phyloP scores from a whole-genome alignment of 1,140 invertebrate species.

The Calosoma granatense region DNA sequence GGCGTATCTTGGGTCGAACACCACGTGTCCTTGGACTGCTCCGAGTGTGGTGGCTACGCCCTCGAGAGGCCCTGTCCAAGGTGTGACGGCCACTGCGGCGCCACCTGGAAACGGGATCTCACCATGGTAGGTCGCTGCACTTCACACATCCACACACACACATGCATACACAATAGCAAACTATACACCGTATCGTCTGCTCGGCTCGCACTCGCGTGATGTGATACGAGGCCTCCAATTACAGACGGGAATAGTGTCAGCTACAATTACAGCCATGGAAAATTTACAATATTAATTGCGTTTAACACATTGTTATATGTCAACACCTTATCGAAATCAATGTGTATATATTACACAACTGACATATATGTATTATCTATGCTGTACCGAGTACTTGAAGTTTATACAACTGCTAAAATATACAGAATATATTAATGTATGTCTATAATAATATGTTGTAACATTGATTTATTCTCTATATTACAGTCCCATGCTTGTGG shows the following conservation, averaged over 20 bases:
- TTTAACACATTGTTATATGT: no score
- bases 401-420: no score
- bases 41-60: constrained; percentile 74
- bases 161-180: not conserved
- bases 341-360: no score
- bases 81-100: constrained; percentile 64
- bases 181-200: not conserved
- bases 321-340: no score
- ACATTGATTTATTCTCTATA: constrained; percentile 17
- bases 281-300: no score
- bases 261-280: not conserved
- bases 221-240: no score
- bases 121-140: constrained; percentile 48
- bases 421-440: no score
- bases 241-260: no score
- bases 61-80: constrained; percentile 63
- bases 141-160: not conserved
- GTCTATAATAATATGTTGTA: constrained; percentile 1
- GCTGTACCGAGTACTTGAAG: no score
- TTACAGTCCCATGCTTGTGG: constrained; percentile 63
- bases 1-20: constrained; percentile 73
- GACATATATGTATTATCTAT: no score
- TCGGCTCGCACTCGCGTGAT: no score
- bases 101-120: constrained; percentile 67
- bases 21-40: constrained; percentile 68